Percentiles rank a stretch among this genome's conserved stretches.
Conservation (phyloP, 2,113 vertebrate species). For the Chaetorhynchus papuensis region DNA sequence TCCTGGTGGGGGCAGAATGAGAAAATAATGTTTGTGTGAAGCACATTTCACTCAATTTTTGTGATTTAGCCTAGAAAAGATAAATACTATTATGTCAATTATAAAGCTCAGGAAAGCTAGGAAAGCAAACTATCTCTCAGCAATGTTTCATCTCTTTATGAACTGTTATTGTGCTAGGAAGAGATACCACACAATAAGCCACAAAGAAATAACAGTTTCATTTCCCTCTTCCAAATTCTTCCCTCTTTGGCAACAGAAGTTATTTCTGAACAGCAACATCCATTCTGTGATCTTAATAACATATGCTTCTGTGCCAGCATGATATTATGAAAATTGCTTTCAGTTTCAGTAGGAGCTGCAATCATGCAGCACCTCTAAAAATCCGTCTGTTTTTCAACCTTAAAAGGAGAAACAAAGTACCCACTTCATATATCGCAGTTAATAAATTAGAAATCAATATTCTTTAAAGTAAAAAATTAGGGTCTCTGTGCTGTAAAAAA, state of each 20-base stretch:
- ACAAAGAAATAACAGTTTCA: slow-evolving; percentile 1
- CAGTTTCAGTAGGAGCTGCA: not conserved
- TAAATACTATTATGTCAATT: not conserved
- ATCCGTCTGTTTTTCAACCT: not conserved
- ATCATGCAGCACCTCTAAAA: not conserved
- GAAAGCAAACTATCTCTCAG: not conserved
- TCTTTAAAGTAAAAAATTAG: not conserved
- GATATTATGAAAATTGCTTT: slow-evolving; percentile 13
- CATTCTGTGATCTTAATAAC: slow-evolving; percentile 30
- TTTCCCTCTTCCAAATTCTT: not conserved
- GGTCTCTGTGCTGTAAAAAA: not conserved
- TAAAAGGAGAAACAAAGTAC: not conserved
- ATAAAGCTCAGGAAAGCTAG: not conserved
- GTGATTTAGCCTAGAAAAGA: not conserved
- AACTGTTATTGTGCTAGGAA: not conserved
- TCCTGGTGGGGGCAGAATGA: not conserved
- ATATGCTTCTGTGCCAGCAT: not conserved
- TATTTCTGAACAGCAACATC: slow-evolving; percentile 32
- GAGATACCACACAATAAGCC: not conserved
- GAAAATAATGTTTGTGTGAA: not conserved
- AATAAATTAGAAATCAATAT: not conserved
- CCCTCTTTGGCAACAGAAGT: not conserved
- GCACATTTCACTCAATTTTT: not conserved
- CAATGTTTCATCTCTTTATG: not conserved
- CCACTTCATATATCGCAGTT: not conserved